phyloP scores from a whole-genome alignment of 1,140 invertebrate species.

The Coboldia fuscipes region DNA sequence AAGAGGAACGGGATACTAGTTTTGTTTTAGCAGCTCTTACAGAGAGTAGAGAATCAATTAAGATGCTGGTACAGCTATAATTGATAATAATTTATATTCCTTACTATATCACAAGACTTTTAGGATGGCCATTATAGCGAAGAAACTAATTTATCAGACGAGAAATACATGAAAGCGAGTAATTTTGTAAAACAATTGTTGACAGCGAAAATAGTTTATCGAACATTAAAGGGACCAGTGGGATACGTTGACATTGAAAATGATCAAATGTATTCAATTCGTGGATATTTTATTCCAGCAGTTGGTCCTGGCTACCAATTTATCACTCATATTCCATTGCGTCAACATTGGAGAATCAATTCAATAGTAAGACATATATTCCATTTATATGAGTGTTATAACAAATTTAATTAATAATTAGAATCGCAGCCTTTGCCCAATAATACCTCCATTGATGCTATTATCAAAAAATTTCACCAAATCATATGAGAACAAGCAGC shows the following conservation, averaged over 20 bases:
- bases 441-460: slow-evolving; percentile 1
- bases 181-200: slow-evolving; percentile 1
- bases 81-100: no score
- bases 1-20: slow-evolving; percentile 5
- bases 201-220: slow-evolving; percentile 4
- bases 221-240: slow-evolving; percentile 1
- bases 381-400: no score
- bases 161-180: not conserved
- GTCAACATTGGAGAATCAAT: slow-evolving; percentile 1
- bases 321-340: slow-evolving; percentile 1
- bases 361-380: no score
- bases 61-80: slow-evolving; percentile 8
- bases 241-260: not conserved
- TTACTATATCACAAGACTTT: no score
- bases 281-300: slow-evolving; percentile 2
- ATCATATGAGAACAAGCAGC: slow-evolving; percentile 1
- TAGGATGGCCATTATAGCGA: no score
- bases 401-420: no score
- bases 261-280: slow-evolving; percentile 3
- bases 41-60: slow-evolving; percentile 10
- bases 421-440: not conserved
- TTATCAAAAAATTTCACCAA: slow-evolving; percentile 2
- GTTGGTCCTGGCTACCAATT: slow-evolving; percentile 2
- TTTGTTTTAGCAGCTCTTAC: slow-evolving; percentile 9
- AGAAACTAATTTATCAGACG: no score